Base-by-base conservation (phyloP, 2,797 vertebrate genomes). In the Alectoris magna region DNA sequence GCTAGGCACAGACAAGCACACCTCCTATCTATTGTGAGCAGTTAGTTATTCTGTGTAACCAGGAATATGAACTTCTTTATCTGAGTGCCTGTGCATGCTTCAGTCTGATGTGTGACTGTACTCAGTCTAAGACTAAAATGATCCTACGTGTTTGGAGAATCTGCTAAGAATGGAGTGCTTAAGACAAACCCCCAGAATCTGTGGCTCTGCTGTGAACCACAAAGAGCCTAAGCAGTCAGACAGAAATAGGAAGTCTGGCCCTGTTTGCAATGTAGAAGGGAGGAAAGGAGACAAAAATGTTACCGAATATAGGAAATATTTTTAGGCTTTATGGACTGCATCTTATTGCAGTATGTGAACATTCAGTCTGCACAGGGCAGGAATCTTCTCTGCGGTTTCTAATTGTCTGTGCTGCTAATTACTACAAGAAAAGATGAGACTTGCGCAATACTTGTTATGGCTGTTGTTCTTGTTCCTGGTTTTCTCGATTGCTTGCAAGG, bases 161-260 rank as follows among this genome's bases (percentile, higher is more conserved):
- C 46, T 64, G 13, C 64, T 82, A 77, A 94, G 71, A 90, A 59
- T 27, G 38, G 29, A 77, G 11, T 27, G 36, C 34, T 34, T 34
- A 38, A 48, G 56, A 67, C 27, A 75, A 78, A 68, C 34, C 43
- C 43, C 48, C 43, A 39, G 23, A 39, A 23, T 64, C 48, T 51
- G 44, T 18, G 31, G 21, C 36, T 85, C 62, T 53, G 60, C 84
- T 51, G 24, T 39, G 31, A 71, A 31, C 39, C 38, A 46, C 38
- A 16, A 82, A 34, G 27, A 48, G 17, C 51, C 39, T 2, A 1
- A 55, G 29, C 19, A 88, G 70, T 82, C 88, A 71, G 41, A 73
- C n/a, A 63, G 87, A 95, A 95, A 84, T 31, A 68, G 74, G 49
- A 95, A 89, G 31, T 68, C 55, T 78, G 53, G 27, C 31, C 62